Conservation (phyloP, 30 jellyfish, hydroid and myxozoan genomes). For the Aurelia sp. region DNA sequence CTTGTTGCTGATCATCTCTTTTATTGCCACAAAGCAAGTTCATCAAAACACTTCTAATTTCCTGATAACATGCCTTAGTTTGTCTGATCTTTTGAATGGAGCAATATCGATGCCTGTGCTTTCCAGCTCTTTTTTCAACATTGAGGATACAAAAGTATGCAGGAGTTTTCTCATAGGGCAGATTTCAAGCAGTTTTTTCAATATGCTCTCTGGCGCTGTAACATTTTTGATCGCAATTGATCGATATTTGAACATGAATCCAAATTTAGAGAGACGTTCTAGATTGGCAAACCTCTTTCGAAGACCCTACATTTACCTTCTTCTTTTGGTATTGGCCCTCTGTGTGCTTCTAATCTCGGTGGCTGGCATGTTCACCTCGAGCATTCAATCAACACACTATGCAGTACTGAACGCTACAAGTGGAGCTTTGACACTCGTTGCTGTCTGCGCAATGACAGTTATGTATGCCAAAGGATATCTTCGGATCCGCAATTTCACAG, state of each 20-base stretch:
- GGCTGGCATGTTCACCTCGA: not conserved
- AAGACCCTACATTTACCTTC: not conserved
- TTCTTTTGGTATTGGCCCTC: not conserved
- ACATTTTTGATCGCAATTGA: not conserved
- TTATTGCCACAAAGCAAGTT: conserved; percentile 15
- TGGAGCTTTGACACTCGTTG: not conserved
- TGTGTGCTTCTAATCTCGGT: not conserved
- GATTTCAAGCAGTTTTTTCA: not conserved
- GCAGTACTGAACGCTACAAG: not conserved
- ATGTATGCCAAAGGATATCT: not conserved
- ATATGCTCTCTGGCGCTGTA: not conserved
- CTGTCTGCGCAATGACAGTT: not conserved
- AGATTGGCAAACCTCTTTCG: not conserved
- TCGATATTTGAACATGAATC: conserved; percentile 14
- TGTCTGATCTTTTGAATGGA: not conserved
- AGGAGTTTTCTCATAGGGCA: not conserved
- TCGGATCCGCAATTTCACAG: not conserved
- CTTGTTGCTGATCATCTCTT: not conserved
- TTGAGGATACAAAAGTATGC: not conserved
- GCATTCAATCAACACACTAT: not conserved
- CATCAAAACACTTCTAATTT: not conserved
- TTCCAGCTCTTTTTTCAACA: not conserved
- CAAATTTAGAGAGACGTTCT: not conserved
- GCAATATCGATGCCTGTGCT: not conserved
- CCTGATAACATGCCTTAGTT: not conserved